phyloP scores from a whole-genome alignment of 2,113 vertebrate species.

The Zingel zingel region DNA sequence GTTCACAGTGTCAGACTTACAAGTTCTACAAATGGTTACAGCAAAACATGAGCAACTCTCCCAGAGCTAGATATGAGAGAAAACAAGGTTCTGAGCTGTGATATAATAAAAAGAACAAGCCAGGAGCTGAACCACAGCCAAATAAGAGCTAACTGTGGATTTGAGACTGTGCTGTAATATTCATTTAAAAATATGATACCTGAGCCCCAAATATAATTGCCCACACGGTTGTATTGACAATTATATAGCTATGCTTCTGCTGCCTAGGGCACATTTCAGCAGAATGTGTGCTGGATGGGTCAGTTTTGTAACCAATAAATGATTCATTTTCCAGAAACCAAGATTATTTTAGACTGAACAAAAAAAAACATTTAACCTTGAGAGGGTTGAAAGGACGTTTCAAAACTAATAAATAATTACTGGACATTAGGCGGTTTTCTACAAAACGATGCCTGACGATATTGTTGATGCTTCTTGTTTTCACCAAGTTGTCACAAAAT shows the following conservation, averaged over 20 bases:
- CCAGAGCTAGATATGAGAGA: slow-evolving; percentile 26
- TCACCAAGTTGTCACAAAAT: background rate
- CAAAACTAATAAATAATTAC: background rate
- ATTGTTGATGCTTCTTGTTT: background rate
- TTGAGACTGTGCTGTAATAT: background rate
- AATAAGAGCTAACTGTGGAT: slow-evolving; percentile 14
- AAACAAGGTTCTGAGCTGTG: slow-evolving; percentile 38
- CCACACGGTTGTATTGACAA: background rate
- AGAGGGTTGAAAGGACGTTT: background rate
- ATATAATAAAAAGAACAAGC: slow-evolving; percentile 54
- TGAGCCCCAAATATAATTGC: background rate
- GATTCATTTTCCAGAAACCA: slow-evolving; percentile 7
- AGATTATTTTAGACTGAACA: slow-evolving; percentile 8
- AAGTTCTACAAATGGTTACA: slow-evolving; percentile 47
- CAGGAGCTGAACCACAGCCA: slow-evolving; percentile 22
- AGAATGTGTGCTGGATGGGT: background rate
- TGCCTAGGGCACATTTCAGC: background rate
- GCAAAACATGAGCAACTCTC: slow-evolving; percentile 47
- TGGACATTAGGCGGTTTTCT: background rate
- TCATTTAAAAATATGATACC: background rate
- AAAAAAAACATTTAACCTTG: background rate
- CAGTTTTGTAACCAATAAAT: slow-evolving; percentile 19
- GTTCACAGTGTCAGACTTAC: slow-evolving; percentile 53
- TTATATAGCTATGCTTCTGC: background rate
- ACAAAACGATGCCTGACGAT: background rate